Conservation (phyloP, 2,888 invertebrate genomes). For the Carpatolechia fugitivella region DNA sequence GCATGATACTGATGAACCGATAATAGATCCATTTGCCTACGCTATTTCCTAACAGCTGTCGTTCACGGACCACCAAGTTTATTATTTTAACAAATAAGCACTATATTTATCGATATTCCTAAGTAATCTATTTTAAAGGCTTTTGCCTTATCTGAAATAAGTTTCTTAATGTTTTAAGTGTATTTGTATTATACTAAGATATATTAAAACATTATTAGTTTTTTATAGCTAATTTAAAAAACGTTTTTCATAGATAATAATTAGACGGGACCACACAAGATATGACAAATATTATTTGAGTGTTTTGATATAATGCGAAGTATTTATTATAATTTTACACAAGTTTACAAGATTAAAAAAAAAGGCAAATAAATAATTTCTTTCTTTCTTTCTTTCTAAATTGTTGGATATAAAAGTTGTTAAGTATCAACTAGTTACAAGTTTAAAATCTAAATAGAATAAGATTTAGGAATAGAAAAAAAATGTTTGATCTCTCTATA, state of each 20-base stretch:
- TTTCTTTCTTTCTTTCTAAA: too few species aligned
- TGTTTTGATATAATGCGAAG: too few species aligned
- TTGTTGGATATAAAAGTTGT: too few species aligned
- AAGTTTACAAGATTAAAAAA: too few species aligned
- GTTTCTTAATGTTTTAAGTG: neutral
- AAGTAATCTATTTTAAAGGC: neutral
- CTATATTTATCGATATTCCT: neutral
- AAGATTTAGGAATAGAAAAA: too few species aligned
- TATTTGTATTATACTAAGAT: neutral
- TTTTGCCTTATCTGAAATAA: neutral
- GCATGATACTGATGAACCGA: neutral
- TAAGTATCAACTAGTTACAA: too few species aligned
- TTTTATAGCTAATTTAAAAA: neutral
- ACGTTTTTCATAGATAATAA: neutral
- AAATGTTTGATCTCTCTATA: too few species aligned
- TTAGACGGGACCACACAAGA: neutral
- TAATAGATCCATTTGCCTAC: neutral
- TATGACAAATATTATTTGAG: neutral
- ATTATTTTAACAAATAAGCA: constrained; percentile 3
- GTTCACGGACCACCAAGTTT: neutral
- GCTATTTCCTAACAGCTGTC: neutral
- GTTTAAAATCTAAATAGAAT: too few species aligned
- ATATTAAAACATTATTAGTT: neutral
- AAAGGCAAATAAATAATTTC: too few species aligned
- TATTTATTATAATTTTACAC: too few species aligned